These are phyloP conservation scores for Aphidoletes aphidimyza DNA, from an alignment of 2,888 invertebrate species.

Conservation along the genomic window DNA sequence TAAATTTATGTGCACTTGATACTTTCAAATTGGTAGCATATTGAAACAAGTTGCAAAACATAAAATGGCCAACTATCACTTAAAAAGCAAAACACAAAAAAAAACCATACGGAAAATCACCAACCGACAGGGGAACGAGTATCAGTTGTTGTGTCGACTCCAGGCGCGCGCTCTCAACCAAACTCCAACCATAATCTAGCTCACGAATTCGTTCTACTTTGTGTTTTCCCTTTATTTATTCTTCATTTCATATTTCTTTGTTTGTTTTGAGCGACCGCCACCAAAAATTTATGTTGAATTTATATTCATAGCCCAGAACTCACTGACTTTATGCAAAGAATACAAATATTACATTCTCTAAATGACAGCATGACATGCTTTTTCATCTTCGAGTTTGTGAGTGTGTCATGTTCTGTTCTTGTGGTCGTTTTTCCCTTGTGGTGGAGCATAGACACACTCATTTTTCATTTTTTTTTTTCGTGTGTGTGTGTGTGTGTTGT, in stretches of 20 bases:
- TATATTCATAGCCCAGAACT: conserved; percentile 23
- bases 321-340: conserved; percentile 50
- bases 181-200: conserved; percentile 9
- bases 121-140: too few relatives aligned
- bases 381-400: not conserved
- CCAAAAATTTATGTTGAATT: conserved; percentile 53
- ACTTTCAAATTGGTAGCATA: conserved; percentile 4
- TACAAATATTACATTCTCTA: conserved; percentile 54
- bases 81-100: not conserved
- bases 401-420: not conserved
- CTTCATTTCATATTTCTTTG: conserved; percentile 19
- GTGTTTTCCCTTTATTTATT: not conserved
- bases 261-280: conserved; percentile 41
- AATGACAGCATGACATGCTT: conserved; percentile 50
- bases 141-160: too few relatives aligned
- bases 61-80: conserved; percentile 40
- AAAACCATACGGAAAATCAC: not conserved
- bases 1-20: conserved; percentile 13
- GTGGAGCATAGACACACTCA: not conserved
- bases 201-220: conserved; percentile 29
- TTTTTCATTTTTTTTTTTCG: conserved; percentile 40
- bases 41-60: conserved; percentile 1
- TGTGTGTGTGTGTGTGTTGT: not conserved
- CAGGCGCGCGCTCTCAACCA: too few relatives aligned
- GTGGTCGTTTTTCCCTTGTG: not conserved